phyloP scores from a whole-genome alignment of 37 sponge, comb jelly and placozoan genomes.

The Halichondria panicea region DNA sequence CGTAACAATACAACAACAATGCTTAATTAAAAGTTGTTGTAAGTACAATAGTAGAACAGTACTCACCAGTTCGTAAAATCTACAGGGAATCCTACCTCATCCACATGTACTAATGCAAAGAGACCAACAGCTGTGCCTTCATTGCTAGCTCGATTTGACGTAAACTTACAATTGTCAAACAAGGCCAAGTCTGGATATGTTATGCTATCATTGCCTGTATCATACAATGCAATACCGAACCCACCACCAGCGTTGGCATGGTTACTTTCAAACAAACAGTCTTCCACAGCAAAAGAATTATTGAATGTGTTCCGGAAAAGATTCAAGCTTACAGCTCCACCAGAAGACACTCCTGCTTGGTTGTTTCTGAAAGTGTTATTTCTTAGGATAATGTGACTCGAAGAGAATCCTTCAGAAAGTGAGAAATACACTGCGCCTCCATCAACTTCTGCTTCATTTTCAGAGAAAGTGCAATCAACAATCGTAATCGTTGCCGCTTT shows the following conservation, averaged over 20 bases:
- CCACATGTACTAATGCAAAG: conserved; percentile 74
- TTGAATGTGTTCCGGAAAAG: conserved; percentile 47
- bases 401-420: conserved; percentile 34
- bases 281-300: conserved; percentile 36
- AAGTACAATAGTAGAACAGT: no score
- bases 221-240: conserved; percentile 64
- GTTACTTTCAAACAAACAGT: conserved; percentile 49
- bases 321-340: conserved; percentile 71
- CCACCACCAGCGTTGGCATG: conserved; percentile 73
- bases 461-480: conserved; percentile 17
- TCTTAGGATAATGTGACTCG: conserved; percentile 23
- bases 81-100: conserved; percentile 74
- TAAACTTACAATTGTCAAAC: conserved; percentile 52
- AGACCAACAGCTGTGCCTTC: conserved; percentile 82
- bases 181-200: conserved; percentile 27
- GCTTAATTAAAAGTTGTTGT: no score
- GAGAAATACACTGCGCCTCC: conserved; percentile 73
- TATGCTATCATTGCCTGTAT: conserved; percentile 26
- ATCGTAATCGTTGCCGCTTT: conserved; percentile 26
- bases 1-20: no score
- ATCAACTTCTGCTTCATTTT: conserved; percentile 64
- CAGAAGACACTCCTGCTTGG: conserved; percentile 40
- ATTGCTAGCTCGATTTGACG: conserved; percentile 40
- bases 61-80: conserved; percentile 57
- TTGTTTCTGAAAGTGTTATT: conserved; percentile 40